Percentiles rank a stretch among this genome's conserved stretches.
Conservation (phyloP, 2,797 vertebrate genomes). For the Eulemur mongoz region DNA sequence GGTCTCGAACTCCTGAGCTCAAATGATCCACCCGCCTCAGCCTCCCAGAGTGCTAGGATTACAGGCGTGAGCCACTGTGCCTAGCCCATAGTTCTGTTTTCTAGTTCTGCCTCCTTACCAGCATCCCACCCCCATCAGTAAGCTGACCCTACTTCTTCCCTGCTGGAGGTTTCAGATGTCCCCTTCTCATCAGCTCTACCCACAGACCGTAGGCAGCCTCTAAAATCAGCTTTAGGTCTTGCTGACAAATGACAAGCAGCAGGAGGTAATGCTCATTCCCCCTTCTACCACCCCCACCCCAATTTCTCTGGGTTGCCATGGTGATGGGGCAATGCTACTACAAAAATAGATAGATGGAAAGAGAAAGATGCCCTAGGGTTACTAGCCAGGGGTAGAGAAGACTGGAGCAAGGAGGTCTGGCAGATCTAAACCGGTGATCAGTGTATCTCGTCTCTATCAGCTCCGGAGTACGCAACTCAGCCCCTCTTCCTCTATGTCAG, state of each 20-base stretch:
- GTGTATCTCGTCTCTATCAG: background rate
- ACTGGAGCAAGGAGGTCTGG: background rate
- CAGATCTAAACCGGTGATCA: background rate
- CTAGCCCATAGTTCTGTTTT: background rate
- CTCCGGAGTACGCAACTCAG: background rate
- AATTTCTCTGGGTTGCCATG: conserved; percentile 75
- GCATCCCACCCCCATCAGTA: background rate
- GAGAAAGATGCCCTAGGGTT: conserved; percentile 64
- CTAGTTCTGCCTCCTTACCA: background rate
- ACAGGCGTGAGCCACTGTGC: too few species aligned
- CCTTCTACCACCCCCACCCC: conserved; percentile 72
- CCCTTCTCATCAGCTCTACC: conserved; percentile 53
- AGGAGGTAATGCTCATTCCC: conserved; percentile 69
- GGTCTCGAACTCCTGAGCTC: too few species aligned
- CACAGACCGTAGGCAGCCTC: conserved; percentile 73
- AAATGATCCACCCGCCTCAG: too few species aligned
- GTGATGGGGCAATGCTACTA: conserved; percentile 70
- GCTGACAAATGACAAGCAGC: conserved; percentile 71
- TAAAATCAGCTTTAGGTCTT: conserved; percentile 69
- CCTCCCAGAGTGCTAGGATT: too few species aligned
- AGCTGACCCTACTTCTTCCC: conserved; percentile 22
- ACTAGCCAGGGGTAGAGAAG: conserved; percentile 46
- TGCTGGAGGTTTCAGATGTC: conserved; percentile 49
- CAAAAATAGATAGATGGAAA: conserved; percentile 74
- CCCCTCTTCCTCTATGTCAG: background rate